Percentiles rank a stretch among this genome's conserved stretches.
phyloP scores from a whole-genome alignment of 2,888 invertebrate species.

The Synergus itoensis region DNA sequence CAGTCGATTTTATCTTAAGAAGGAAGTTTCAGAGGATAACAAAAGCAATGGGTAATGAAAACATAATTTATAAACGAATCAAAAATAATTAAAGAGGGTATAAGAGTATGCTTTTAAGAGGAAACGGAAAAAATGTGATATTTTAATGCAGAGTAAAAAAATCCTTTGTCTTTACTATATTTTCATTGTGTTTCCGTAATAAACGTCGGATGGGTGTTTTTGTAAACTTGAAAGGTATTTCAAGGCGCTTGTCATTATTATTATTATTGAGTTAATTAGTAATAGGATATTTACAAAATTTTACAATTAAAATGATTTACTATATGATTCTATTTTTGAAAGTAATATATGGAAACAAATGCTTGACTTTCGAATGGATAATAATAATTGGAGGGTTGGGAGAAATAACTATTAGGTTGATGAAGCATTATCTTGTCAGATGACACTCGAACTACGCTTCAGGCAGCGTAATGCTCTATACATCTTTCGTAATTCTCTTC shows the following conservation, averaged over 20 bases:
- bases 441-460: constrained; percentile 29
- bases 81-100: neutral
- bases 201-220: neutral
- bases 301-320: too few species aligned
- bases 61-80: constrained; percentile 12
- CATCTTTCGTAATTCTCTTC: constrained; percentile 42
- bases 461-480: constrained; percentile 36
- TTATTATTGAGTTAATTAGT: too few species aligned
- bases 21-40: neutral
- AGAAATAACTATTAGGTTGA: constrained; percentile 5
- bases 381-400: neutral
- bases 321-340: too few species aligned
- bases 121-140: neutral
- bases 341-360: neutral
- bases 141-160: neutral
- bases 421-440: constrained; percentile 33
- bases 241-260: too few species aligned
- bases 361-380: neutral
- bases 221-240: too few species aligned
- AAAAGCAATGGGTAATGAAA: neutral
- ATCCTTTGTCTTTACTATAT: neutral
- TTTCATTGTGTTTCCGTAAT: constrained; percentile 6
- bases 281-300: too few species aligned
- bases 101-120: neutral
- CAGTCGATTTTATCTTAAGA: neutral